Percentiles rank a stretch among this genome's conserved stretches.
phyloP scores from a whole-genome alignment of 2,888 invertebrate genomes.

The Dromius quadrimaculatus region DNA sequence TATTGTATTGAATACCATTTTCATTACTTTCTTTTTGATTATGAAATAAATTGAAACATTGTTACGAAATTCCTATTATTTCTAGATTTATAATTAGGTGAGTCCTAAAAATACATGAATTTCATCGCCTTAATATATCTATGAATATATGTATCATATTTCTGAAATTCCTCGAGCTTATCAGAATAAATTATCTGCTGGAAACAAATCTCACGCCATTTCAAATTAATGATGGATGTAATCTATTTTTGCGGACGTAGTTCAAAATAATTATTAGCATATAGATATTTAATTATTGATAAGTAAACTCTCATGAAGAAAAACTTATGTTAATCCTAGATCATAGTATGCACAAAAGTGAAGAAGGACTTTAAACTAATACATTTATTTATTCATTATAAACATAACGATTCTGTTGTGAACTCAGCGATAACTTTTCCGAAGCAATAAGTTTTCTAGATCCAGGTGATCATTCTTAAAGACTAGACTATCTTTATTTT shows the following conservation, averaged over 20 bases:
- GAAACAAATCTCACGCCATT: not conserved
- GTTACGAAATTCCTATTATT: too few species aligned
- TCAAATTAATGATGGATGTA: not conserved
- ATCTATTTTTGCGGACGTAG: slow-evolving; percentile 8
- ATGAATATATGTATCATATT: too few species aligned
- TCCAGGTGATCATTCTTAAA: not conserved
- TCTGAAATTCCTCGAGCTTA: too few species aligned
- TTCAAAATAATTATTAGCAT: too few species aligned
- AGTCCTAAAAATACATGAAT: too few species aligned
- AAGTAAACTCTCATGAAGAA: slow-evolving; percentile 17
- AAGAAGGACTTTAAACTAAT: slow-evolving; percentile 6
- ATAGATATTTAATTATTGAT: too few species aligned
- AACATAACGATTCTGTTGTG: slow-evolving; percentile 9
- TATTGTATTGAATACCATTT: too few species aligned
- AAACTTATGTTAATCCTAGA: slow-evolving; percentile 24
- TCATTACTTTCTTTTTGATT: too few species aligned
- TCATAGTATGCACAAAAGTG: slow-evolving; percentile 29
- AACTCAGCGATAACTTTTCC: slow-evolving; percentile 12
- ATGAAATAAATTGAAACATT: too few species aligned
- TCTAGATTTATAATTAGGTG: too few species aligned
- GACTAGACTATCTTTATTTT: not conserved
- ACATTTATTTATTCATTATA: slow-evolving; percentile 16
- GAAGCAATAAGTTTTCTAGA: slow-evolving; percentile 18
- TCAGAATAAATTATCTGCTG: too few species aligned
- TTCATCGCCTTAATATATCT: too few species aligned